These are phyloP conservation scores for Mycteria americana DNA, from an alignment of 2,797 vertebrate species.

Conservation along the genomic window DNA sequence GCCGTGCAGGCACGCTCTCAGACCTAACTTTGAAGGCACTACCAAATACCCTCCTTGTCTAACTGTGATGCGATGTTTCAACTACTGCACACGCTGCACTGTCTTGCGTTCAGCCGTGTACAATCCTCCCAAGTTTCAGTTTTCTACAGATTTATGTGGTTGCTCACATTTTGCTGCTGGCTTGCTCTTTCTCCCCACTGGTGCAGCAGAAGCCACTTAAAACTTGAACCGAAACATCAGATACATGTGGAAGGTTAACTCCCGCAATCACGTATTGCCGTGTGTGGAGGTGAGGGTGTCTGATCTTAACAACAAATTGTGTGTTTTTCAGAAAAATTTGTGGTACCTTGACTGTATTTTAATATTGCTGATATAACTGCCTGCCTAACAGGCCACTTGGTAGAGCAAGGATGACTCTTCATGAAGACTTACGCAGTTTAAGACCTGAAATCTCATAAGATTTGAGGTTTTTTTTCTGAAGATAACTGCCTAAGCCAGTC, in stretches of 20 bases:
- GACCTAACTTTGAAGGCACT: neutral
- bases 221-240: neutral
- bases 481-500: neutral
- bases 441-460: neutral
- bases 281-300: neutral
- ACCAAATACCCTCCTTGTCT: neutral
- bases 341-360: neutral
- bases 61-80: neutral
- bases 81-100: neutral
- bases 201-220: neutral
- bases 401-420: neutral
- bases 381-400: neutral
- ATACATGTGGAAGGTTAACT: neutral
- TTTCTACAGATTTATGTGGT: neutral
- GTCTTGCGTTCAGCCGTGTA: neutral
- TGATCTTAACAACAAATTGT: neutral
- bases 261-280: neutral
- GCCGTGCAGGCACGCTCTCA: neutral
- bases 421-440: neutral
- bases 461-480: neutral
- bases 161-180: neutral
- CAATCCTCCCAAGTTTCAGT: neutral
- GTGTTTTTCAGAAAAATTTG: neutral
- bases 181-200: neutral
- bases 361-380: neutral